Evolutionary conservation across 2,797 vertebrate species (phyloP), one percentile per base, ranked within the genome.

Genomic region (Alectoris magna): DNA sequence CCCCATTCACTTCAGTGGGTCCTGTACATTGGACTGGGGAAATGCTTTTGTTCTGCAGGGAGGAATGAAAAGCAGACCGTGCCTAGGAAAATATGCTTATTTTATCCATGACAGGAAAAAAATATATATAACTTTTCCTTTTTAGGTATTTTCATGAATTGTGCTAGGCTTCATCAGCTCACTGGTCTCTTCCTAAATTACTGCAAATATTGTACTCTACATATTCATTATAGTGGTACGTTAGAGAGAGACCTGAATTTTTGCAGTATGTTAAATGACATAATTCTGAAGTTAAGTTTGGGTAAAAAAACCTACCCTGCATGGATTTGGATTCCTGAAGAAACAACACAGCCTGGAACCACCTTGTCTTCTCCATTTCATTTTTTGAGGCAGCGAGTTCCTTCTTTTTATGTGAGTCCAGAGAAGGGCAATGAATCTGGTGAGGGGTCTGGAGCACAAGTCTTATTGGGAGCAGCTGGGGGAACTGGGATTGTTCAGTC

Each of bases 31-130:
- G 87, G 80, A 73, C 82, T 79, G 53, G 82, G 67, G 73, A 94
- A 95, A 68, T 27, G 34, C 48, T 60, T 82, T 93, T 58, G 23
- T 90, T 88, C 88, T 91, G 60, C 49, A 82, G 68, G 41, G 79
- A 96, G 69, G 63, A 34, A 89, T 75, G 59, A 93, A 90, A 18
- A 93, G 64, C 67, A 81, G 68, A 79, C 67, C 1, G 2, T 94
- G 89, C 82, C 85, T 74, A 93, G 80, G 85, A 95, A 96, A 96
- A 95, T 92, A 93, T 36, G 8, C 73, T 95, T 95, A 78, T 91
- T 95, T 84, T 91, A 70, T 56, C 82, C 87, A 49, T 68, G 73
- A 81, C 82, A 95, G 88, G 82, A 91, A 95, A 91, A 94, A 86
- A 86, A 55, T 34, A 43, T 43, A 3, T 34, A 80, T 72, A 84